Evolutionary conservation across 2,113 vertebrate species (phyloP), one percentile per base, ranked within the genome.

Genomic region (Benitochromis conjunctus): DNA sequence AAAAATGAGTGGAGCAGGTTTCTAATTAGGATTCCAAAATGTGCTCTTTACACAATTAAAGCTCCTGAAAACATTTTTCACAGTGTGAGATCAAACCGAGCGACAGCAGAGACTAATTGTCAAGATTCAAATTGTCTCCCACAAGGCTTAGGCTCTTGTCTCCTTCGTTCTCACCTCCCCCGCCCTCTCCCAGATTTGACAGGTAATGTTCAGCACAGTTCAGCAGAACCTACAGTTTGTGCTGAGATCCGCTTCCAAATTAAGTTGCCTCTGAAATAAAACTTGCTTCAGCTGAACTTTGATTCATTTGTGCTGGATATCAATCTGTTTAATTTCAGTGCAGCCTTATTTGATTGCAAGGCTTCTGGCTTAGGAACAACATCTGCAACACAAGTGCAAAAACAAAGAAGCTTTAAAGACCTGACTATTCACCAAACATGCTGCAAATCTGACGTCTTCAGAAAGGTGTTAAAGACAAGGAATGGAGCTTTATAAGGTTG

Each of bases 1-100:
- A 91, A 89, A 93, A 91, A 89, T 82, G 79, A 91, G 82, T 46
- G 80, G 79, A 79, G 84, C 83, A 36, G 31, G 90, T 88, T 86
- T 82, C 66, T 91, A 92, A 94, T 94, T 92, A 94, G 86, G 90
- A 86, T 94, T 90, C 85, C 79, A 83, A 92, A 94, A 92, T 92
- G 79, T 87, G 88, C 66, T 89, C 90, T 92, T 94, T 86, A 91
- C 83, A 87, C 90, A 93, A 92, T 92, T 94, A 94, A 86, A 91
- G 60, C 88, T 89, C 81, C 82, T 86, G 87, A 83, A 92, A 93
- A 93, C 84, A 94, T 89, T 92, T 92, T 89, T 88, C 88, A 66
- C 90, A 91, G 88, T 78, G 79, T 86, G 84, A 92, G 91, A 91
- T 94, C 87, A 92, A 91, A 94, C 86, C 85, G 57, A 92, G 87